These are phyloP conservation scores for Drosophila nigromelanica DNA, from an alignment of 1,140 invertebrate genomes.

Conservation along the genomic window DNA sequence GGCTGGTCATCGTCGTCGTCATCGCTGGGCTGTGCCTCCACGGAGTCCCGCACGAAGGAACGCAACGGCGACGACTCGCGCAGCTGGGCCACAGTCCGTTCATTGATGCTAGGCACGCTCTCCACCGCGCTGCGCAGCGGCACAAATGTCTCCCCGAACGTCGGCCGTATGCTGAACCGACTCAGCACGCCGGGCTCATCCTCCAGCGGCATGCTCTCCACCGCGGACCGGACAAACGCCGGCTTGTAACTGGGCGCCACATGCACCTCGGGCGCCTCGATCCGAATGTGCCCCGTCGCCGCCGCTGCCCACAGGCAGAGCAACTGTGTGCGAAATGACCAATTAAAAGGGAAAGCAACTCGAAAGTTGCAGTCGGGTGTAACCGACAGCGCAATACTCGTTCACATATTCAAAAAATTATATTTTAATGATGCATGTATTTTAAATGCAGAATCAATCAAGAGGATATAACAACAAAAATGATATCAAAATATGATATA, in stretches of 20 bases:
- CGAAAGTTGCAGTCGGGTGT: too few species aligned
- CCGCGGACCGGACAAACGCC: conserved; percentile 85
- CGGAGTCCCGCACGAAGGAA: conserved; percentile 86
- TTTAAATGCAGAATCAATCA: too few species aligned
- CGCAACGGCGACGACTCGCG: conserved; percentile 43
- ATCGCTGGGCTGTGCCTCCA: conserved; percentile 86
- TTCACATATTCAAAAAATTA: too few species aligned
- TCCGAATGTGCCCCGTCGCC: conserved; percentile 61
- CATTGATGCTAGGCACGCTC: conserved; percentile 84
- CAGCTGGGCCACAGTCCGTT: conserved; percentile 40
- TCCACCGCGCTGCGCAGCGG: conserved; percentile 87
- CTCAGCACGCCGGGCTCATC: conserved; percentile 50
- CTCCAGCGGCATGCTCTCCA: conserved; percentile 85
- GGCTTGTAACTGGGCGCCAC: conserved; percentile 55
- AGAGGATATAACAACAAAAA: too few species aligned
- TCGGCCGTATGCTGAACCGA: conserved; percentile 52
- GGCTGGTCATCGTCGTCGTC: conserved; percentile 25
- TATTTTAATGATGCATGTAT: too few species aligned
- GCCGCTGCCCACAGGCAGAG: conserved; percentile 34
- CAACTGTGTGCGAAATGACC: conserved; percentile 18
- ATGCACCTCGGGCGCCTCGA: conserved; percentile 71
- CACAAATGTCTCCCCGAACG: conserved; percentile 78
- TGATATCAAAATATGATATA: too few species aligned
- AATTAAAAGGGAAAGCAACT: too few species aligned
- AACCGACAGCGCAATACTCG: too few species aligned